Conservation (phyloP, 1,140 invertebrate species). For the Mesaphorura yosii region DNA sequence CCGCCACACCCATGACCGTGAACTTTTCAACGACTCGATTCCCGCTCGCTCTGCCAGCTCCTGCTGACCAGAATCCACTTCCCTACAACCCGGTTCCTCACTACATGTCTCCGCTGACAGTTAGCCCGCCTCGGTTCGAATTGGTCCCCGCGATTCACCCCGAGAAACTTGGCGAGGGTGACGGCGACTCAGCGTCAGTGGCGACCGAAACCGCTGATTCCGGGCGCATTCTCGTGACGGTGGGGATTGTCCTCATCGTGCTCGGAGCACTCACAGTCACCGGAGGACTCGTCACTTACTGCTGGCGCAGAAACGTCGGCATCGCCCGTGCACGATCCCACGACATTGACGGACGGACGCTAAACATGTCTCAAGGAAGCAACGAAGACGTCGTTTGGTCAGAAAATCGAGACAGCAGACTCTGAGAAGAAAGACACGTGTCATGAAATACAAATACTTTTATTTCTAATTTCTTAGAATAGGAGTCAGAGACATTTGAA, state of each 20-base stretch:
- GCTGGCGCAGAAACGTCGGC: slow-evolving; percentile 25
- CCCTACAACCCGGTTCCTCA: too few species aligned
- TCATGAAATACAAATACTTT: too few species aligned
- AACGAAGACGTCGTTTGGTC: slow-evolving; percentile 24
- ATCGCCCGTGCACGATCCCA: slow-evolving; percentile 16
- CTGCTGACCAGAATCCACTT: too few species aligned
- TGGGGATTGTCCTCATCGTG: slow-evolving; percentile 8
- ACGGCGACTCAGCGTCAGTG: neutral
- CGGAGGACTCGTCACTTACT: slow-evolving; percentile 10
- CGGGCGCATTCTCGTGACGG: neutral
- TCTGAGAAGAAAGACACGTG: neutral
- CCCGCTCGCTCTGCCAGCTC: too few species aligned
- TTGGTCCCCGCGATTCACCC: too few species aligned
- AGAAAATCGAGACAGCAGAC: slow-evolving; percentile 1
- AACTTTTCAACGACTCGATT: too few species aligned
- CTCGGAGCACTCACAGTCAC: slow-evolving; percentile 1
- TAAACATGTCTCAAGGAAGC: slow-evolving; percentile 19
- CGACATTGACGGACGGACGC: slow-evolving; percentile 20
- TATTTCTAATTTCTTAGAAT: too few species aligned
- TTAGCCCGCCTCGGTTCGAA: too few species aligned
- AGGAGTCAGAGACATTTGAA: too few species aligned
- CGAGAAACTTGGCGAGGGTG: neutral
- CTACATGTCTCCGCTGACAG: too few species aligned
- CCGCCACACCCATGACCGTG: neutral
- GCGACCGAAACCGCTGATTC: neutral